Conservation (phyloP, 2,797 vertebrate species). For the Molothrus aeneus region DNA sequence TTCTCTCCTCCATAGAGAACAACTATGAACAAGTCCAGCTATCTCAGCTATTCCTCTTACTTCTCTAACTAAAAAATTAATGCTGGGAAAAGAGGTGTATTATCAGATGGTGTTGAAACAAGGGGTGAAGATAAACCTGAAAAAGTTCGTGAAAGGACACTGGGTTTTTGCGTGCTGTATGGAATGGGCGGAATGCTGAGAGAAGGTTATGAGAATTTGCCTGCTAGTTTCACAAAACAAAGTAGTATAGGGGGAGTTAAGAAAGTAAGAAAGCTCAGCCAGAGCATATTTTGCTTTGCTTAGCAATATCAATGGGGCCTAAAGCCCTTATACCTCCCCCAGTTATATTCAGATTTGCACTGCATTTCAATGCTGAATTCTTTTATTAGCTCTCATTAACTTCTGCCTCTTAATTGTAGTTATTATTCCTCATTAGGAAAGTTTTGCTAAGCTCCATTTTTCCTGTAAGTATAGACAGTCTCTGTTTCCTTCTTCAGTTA, state of each 20-base stretch:
- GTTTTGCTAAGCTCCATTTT: not conserved
- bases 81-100: fast-evolving
- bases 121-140: not conserved
- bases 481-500: not conserved
- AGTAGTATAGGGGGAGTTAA: not conserved
- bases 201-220: not conserved
- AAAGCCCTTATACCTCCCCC: not conserved
- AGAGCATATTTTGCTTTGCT: not conserved
- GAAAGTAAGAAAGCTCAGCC: not conserved
- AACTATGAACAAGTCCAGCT: not conserved
- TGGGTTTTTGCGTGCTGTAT: not conserved
- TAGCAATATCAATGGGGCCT: not conserved
- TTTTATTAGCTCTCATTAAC: not conserved
- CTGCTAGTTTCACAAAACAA: not conserved
- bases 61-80: not conserved
- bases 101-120: not conserved
- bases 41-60: not conserved
- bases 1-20: not conserved
- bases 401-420: not conserved
- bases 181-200: not conserved
- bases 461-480: not conserved
- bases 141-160: not conserved
- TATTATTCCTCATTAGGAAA: not conserved
- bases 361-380: not conserved
- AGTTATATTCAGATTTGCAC: not conserved